phyloP scores from a whole-genome alignment of 2,113 vertebrate genomes.

The Myanophis thanlyinensis region DNA sequence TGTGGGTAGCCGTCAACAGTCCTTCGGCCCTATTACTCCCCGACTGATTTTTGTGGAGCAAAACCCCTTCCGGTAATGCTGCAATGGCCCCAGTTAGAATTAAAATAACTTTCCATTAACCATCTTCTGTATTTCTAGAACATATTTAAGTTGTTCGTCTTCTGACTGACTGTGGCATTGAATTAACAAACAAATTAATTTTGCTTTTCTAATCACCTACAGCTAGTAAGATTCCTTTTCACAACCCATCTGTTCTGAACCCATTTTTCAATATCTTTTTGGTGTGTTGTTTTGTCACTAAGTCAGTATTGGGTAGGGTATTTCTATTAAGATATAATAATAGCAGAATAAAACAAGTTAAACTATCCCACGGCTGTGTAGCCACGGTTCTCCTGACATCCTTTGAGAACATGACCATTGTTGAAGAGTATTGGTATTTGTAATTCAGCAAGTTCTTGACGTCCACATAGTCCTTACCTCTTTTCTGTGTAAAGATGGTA shows the following conservation, averaged over 20 bases:
- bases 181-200: neutral
- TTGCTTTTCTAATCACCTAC: neutral
- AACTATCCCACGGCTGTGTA: neutral
- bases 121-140: neutral
- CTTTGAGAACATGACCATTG: neutral
- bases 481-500: neutral
- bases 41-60: neutral
- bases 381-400: neutral
- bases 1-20: neutral
- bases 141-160: neutral
- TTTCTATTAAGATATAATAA: neutral
- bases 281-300: neutral
- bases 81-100: neutral
- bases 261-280: neutral
- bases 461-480: neutral
- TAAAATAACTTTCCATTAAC: neutral
- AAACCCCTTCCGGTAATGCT: neutral
- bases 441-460: neutral
- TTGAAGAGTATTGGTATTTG: neutral
- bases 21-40: neutral
- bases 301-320: neutral
- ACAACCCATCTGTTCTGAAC: neutral
- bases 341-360: neutral
- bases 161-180: neutral
- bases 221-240: neutral